Base-by-base conservation (phyloP, 2,113 vertebrate genomes). In the Myotis lucifugus region DNA sequence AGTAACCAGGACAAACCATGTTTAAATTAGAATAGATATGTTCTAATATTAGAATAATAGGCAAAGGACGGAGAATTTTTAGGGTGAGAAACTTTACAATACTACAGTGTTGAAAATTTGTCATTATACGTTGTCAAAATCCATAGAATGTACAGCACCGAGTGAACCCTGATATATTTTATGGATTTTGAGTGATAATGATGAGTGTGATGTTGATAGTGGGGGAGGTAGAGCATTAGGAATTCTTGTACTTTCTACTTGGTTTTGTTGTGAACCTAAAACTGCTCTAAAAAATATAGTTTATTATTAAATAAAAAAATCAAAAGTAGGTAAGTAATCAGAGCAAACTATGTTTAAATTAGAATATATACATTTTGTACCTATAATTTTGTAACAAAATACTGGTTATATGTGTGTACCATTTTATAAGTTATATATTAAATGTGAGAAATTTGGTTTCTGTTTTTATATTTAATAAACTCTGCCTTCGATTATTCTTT, bases 391-490 rank as follows among this genome's bases (percentile, higher is more conserved):
- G 8, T 89, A 61, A 48, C 74, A 69, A 86, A 72, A 59, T 32
- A 79, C 46, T 88, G n/a, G 42, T 69, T 77, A 18, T 73, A 56
- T 87, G 21, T 78, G 12, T 85, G 14, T 77, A 56, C 48, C 25
- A 48, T 86, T 95, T 83, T 92, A 81, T 82, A 93, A 85, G 73
- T 88, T 54, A 66, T 81, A 73, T 37, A 11, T 77, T 3, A 15
- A 88, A 12, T 85, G 8, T 92, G 34, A 96, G 40, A 78, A 95
- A 73, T 94, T 85, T 76, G 32, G 13, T 70, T 93, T 94, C 56
- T 84, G 0, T 85, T 95, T 95, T 93, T 82, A 87, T 9, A 56
- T n/a, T 87, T 83, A 85, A 59, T 93, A 69, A 95, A 90, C 46
- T 79, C 3, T 77, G 29, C 29, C 72, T 88, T 88, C 70, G 5